phyloP scores from a whole-genome alignment of 1,140 invertebrate genomes.

The Pogonomyrmex californicus region DNA sequence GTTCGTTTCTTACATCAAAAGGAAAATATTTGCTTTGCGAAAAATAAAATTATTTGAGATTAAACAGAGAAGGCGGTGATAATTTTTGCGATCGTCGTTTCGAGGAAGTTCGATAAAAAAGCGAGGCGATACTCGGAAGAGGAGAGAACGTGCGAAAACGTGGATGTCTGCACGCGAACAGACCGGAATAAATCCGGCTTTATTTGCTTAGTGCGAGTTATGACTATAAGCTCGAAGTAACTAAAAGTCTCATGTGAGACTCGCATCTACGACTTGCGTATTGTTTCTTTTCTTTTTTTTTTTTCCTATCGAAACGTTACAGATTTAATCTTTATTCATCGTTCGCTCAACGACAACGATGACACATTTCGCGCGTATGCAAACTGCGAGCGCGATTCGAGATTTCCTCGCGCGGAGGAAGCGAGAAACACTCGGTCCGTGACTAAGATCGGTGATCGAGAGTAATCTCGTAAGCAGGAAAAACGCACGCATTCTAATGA shows the following conservation, averaged over 20 bases:
- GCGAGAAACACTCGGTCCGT: not conserved
- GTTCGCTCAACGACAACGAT: conserved; percentile 23
- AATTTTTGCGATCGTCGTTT: not conserved
- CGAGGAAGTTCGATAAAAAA: not conserved
- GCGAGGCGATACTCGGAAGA: too few species aligned
- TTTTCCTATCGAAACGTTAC: not conserved
- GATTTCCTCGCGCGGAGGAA: not conserved
- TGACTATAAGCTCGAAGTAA: not conserved
- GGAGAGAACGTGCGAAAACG: not conserved
- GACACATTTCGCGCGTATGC: conserved; percentile 21
- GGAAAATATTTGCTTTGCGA: not conserved
- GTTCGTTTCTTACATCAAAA: not conserved
- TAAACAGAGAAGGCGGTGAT: not conserved
- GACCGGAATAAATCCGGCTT: not conserved
- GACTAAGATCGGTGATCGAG: conserved; percentile 28
- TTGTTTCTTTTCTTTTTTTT: not conserved
- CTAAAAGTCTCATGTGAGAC: not conserved
- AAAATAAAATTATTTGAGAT: not conserved
- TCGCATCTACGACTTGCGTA: conserved; percentile 2
- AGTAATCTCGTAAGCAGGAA: conserved; percentile 21
- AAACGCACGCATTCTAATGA: conserved; percentile 22
- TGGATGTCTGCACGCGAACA: not conserved
- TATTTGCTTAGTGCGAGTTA: conserved; percentile 10
- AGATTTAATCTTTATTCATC: conserved; percentile 42
- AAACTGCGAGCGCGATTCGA: not conserved